Conservation (phyloP, 1,140 invertebrate genomes). For the Zaprionus capensis region DNA sequence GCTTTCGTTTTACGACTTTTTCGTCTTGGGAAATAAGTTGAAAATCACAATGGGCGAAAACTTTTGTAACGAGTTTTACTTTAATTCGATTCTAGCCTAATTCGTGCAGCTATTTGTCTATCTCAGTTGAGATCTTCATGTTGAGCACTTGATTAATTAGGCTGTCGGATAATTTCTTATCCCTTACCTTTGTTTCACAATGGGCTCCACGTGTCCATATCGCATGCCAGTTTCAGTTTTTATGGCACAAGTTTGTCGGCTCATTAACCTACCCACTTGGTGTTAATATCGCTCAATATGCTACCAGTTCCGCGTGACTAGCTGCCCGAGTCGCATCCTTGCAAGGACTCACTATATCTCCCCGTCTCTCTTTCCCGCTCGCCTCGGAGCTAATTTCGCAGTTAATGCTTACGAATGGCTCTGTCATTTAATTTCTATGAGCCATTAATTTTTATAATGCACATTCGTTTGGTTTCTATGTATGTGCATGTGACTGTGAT, state of each 20-base stretch:
- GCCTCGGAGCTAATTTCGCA: conserved; percentile 58
- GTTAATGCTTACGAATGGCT: conserved; percentile 73
- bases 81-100: not conserved
- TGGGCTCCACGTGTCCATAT: conserved; percentile 13
- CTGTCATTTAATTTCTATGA: conserved; percentile 75
- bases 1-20: not conserved
- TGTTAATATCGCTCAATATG: conserved; percentile 32
- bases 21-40: not conserved
- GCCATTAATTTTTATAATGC: conserved; percentile 78
- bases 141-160: conserved; percentile 41
- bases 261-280: conserved; percentile 37
- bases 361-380: not conserved
- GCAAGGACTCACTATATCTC: not conserved
- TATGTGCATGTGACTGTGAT: conserved; percentile 36
- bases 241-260: conserved; percentile 36
- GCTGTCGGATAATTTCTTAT: conserved; percentile 24
- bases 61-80: no score
- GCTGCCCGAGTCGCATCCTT: not conserved
- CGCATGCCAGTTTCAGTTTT: not conserved
- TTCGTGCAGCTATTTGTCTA: not conserved
- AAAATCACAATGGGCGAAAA: not conserved
- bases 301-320: conserved; percentile 16
- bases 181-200: conserved; percentile 1
- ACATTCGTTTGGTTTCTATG: conserved; percentile 43
- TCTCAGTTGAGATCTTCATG: not conserved